phyloP scores from a whole-genome alignment of 2,113 vertebrate species.

The Propithecus coquereli region DNA sequence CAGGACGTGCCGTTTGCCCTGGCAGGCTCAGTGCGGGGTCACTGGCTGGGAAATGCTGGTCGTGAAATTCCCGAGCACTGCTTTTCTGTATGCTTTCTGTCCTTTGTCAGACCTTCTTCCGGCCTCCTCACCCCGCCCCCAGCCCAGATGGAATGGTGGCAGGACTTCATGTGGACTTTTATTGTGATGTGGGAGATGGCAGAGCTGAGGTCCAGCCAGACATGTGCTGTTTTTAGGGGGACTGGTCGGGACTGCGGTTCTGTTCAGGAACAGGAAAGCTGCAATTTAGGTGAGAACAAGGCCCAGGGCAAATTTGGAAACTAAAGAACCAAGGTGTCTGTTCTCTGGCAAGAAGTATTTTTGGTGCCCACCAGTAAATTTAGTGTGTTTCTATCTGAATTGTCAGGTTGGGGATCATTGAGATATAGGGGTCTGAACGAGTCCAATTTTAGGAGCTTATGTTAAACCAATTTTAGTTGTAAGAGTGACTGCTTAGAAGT shows the following conservation, averaged over 20 bases:
- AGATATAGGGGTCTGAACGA: neutral
- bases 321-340: slow-evolving; percentile 36
- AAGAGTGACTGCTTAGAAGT: neutral
- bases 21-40: neutral
- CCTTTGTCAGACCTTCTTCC: slow-evolving; percentile 24
- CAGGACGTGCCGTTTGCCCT: neutral
- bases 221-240: slow-evolving; percentile 58
- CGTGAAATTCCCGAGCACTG: neutral
- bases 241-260: slow-evolving; percentile 54
- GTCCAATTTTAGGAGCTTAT: neutral
- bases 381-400: slow-evolving; percentile 41
- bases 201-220: neutral
- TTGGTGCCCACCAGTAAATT: neutral
- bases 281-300: slow-evolving; percentile 53
- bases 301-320: slow-evolving; percentile 53
- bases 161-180: neutral
- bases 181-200: neutral
- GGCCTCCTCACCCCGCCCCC: neutral
- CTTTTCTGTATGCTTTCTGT: neutral
- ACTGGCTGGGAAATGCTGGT: slow-evolving; percentile 14
- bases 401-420: neutral
- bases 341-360: slow-evolving; percentile 25
- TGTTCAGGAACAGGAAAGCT: slow-evolving; percentile 48
- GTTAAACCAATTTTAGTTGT: neutral
- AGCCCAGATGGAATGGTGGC: neutral